These are phyloP conservation scores for Chromobotia macracanthus DNA, from an alignment of 2,797 vertebrate genomes.

Conservation along the genomic window DNA sequence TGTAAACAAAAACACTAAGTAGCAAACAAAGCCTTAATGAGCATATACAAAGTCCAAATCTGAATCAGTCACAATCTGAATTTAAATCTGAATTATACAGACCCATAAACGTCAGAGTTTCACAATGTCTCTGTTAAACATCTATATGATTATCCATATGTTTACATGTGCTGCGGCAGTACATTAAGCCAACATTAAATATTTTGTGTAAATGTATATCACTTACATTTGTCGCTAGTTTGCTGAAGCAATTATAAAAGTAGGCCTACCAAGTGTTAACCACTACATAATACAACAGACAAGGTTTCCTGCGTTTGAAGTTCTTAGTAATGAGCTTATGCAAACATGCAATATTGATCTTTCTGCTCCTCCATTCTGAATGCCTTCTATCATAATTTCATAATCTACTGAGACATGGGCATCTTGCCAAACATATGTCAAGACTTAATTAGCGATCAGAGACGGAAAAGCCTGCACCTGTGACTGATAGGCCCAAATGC, in stretches of 20 bases:
- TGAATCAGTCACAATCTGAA: too few relatives aligned
- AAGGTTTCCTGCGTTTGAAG: slow-evolving; percentile 54
- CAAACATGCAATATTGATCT: slow-evolving; percentile 63
- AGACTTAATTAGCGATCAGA: slow-evolving; percentile 72
- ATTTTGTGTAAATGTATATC: slow-evolving; percentile 10
- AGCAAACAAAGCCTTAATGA: too few relatives aligned
- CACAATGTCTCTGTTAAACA: background rate
- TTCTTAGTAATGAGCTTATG: slow-evolving; percentile 58
- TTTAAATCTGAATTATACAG: too few relatives aligned
- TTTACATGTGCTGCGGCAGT: background rate
- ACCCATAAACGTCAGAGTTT: background rate
- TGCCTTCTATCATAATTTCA: slow-evolving; percentile 64
- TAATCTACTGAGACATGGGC: slow-evolving; percentile 56
- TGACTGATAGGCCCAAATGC: slow-evolving; percentile 56
- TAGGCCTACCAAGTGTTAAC: slow-evolving; percentile 24
- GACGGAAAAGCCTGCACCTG: slow-evolving; percentile 65
- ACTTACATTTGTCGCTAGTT: slow-evolving; percentile 9
- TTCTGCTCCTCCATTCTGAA: slow-evolving; percentile 58
- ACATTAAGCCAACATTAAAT: background rate
- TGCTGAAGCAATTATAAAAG: too few relatives aligned
- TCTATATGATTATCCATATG: background rate
- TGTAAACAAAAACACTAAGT: too few relatives aligned
- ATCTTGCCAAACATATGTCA: slow-evolving; percentile 69
- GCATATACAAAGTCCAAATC: too few relatives aligned
- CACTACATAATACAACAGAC: slow-evolving; percentile 59